These are phyloP conservation scores for Troilus luridus DNA, from an alignment of 2,888 invertebrate species.

Conservation along the genomic window DNA sequence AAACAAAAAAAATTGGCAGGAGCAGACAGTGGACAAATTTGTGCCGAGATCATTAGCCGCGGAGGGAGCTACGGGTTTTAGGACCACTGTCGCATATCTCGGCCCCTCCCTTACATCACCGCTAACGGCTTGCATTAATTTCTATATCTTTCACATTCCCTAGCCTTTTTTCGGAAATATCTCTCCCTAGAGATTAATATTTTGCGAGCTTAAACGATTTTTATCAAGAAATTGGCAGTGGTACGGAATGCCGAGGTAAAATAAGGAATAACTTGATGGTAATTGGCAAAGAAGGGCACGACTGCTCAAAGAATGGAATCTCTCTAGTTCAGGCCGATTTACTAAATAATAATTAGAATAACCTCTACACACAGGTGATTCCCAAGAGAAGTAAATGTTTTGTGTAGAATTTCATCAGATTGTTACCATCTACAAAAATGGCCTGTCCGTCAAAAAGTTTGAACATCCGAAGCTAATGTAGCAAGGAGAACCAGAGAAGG, in stretches of 20 bases:
- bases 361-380: no score
- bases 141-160: not conserved
- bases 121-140: not conserved
- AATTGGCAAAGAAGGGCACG: not conserved
- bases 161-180: not conserved
- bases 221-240: not conserved
- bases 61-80: not conserved
- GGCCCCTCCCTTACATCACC: not conserved
- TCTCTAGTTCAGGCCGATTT: no score
- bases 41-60: not conserved
- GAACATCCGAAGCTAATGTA: no score
- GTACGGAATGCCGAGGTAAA: not conserved
- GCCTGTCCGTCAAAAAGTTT: no score
- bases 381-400: no score
- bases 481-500: no score
- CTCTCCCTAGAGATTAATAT: not conserved
- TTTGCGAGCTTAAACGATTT: not conserved
- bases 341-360: no score
- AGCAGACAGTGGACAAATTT: conserved; percentile 8
- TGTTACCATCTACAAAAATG: no score
- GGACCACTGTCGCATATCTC: not conserved
- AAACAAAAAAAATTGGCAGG: conserved; percentile 2
- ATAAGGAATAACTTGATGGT: not conserved
- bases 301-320: not conserved
- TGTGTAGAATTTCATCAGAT: no score